phyloP scores from a whole-genome alignment of 2,888 invertebrate genomes.

The Sturmia bella region DNA sequence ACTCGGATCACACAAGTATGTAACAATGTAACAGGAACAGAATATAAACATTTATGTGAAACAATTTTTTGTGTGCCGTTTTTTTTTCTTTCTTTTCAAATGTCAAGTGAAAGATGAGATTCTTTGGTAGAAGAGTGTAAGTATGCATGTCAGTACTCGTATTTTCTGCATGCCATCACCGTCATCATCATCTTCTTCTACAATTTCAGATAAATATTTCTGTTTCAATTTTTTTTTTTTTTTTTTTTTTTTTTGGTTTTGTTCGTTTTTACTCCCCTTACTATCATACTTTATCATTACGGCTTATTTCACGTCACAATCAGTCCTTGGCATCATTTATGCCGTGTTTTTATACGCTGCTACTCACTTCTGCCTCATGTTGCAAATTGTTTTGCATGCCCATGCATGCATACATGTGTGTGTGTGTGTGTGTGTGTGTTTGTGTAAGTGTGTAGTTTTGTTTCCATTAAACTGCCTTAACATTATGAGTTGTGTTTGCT shows the following conservation, averaged over 20 bases:
- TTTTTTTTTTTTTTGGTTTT: conserved; percentile 3
- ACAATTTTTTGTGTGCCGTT: conserved; percentile 8
- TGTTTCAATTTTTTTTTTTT: background rate
- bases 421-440: conserved; percentile 2
- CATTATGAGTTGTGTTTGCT: conserved; percentile 9
- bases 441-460: background rate
- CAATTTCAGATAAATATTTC: conserved; percentile 40
- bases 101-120: conserved; percentile 63
- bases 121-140: conserved; percentile 12
- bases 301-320: conserved; percentile 80
- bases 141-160: conserved; percentile 21
- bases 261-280: conserved; percentile 25
- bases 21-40: conserved; percentile 18
- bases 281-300: conserved; percentile 77
- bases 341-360: conserved; percentile 66
- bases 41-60: conserved; percentile 36
- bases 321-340: conserved; percentile 78
- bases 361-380: conserved; percentile 47
- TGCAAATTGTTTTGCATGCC: conserved; percentile 74
- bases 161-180: conserved; percentile 50
- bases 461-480: conserved; percentile 41
- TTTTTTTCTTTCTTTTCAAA: conserved; percentile 12
- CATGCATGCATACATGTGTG: conserved; percentile 42
- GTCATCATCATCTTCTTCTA: conserved; percentile 46
- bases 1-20: conserved; percentile 2